These are phyloP conservation scores for Platerodrilus igneus DNA, from an alignment of 2,888 invertebrate species.

Conservation along the genomic window DNA sequence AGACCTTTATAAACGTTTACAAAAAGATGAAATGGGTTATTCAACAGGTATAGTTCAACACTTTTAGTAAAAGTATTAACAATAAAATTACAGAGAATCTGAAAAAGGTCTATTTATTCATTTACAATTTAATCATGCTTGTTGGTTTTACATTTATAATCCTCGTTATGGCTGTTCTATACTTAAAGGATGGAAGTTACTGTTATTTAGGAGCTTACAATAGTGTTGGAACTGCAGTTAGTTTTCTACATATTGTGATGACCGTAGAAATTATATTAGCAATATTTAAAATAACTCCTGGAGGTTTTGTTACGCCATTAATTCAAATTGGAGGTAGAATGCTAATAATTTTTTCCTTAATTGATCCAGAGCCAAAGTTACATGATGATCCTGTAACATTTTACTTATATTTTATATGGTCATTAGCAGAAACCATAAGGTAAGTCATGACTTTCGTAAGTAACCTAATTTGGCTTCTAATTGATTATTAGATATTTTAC, in stretches of 20 bases:
- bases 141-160: slow-evolving; percentile 78
- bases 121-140: slow-evolving; percentile 89
- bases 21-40: slow-evolving; percentile 74
- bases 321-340: slow-evolving; percentile 77
- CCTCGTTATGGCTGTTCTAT: slow-evolving; percentile 67
- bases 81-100: slow-evolving; percentile 71
- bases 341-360: slow-evolving; percentile 66
- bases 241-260: slow-evolving; percentile 77
- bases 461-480: background rate
- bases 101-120: slow-evolving; percentile 76
- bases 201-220: slow-evolving; percentile 68
- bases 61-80: too few relatives aligned
- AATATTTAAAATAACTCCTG: slow-evolving; percentile 81
- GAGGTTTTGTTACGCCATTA: slow-evolving; percentile 65
- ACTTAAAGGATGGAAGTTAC: slow-evolving; percentile 66
- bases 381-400: slow-evolving; percentile 84
- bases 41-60: slow-evolving; percentile 62
- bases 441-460: slow-evolving; percentile 46
- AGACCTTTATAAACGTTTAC: slow-evolving; percentile 66
- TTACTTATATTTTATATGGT: slow-evolving; percentile 83
- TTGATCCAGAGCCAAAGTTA: slow-evolving; percentile 80
- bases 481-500: too few relatives aligned
- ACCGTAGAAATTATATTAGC: slow-evolving; percentile 87
- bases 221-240: slow-evolving; percentile 70
- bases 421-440: slow-evolving; percentile 77